phyloP scores from a whole-genome alignment of 2,888 invertebrate species.

The Lasioglossum pauxillum region DNA sequence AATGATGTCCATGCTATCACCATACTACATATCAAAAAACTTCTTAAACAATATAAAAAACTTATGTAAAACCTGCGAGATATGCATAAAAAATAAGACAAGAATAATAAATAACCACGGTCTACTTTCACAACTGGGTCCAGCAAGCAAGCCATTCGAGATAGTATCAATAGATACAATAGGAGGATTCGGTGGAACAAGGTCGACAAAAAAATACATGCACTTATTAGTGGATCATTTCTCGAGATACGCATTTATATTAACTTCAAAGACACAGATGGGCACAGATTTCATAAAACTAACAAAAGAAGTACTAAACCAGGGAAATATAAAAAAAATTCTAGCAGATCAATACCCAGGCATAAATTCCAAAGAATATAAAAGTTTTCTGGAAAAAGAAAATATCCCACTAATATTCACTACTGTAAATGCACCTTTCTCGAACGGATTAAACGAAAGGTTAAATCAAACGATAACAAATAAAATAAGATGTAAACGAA shows the following conservation, averaged over 20 bases:
- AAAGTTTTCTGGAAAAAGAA: neutral
- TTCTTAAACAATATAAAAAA: neutral
- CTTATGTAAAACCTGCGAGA: constrained; percentile 1
- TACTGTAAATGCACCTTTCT: neutral
- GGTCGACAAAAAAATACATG: too few species aligned
- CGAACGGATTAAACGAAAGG: neutral
- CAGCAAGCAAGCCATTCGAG: neutral
- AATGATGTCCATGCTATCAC: neutral
- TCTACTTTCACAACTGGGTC: constrained; percentile 9
- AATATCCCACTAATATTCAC: neutral
- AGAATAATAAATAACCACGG: neutral
- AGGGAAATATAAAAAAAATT: neutral
- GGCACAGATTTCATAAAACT: constrained; percentile 1
- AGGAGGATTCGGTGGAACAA: neutral
- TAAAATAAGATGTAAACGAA: neutral
- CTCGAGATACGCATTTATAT: neutral
- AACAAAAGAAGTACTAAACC: neutral
- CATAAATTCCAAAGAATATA: neutral
- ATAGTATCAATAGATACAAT: constrained; percentile 9
- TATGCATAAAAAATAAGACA: constrained; percentile 3
- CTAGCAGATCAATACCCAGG: neutral
- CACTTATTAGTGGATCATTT: too few species aligned
- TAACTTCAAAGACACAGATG: neutral
- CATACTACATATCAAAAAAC: neutral
- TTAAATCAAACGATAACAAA: neutral